A percentile compares a stretch with the other conserved stretches of the same genome.
Conservation (phyloP, 2,888 invertebrate genomes). For the Meloe dianella region DNA sequence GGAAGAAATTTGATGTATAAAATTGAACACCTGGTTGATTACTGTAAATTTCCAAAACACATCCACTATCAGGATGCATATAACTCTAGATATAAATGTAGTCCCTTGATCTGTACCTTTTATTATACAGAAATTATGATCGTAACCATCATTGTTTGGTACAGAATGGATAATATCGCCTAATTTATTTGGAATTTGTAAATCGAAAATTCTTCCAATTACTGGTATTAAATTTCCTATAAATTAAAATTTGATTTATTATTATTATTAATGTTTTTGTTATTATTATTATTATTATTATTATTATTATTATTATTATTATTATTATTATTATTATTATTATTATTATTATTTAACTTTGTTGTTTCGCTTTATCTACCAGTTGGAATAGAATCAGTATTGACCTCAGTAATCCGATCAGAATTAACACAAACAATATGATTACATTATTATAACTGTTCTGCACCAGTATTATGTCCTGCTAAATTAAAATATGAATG, state of each 20-base stretch:
- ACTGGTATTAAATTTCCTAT: constrained; percentile 76
- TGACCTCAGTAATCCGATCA: constrained; percentile 75
- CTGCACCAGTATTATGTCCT: constrained; percentile 78
- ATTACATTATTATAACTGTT: constrained; percentile 69
- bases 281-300: too few relatives aligned
- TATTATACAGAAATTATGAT: constrained; percentile 81
- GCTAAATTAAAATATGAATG: constrained; percentile 92
- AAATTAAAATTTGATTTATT: background rate
- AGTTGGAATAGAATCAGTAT: constrained; percentile 74
- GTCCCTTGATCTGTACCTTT: constrained; percentile 64
- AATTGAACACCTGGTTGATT: constrained; percentile 92
- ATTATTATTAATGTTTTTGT: too few relatives aligned
- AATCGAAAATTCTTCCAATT: constrained; percentile 74
- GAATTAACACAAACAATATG: constrained; percentile 78
- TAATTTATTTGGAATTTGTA: constrained; percentile 70
- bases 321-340: too few relatives aligned
- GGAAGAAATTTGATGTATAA: constrained; percentile 81
- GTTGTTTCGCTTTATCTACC: too few relatives aligned
- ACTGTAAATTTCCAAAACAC: constrained; percentile 79
- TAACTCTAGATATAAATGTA: constrained; percentile 69
- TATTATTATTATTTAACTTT: too few relatives aligned
- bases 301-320: too few relatives aligned
- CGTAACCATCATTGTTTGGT: constrained; percentile 73
- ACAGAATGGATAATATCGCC: constrained; percentile 71
- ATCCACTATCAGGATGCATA: constrained; percentile 73